Evolutionary conservation across 2,888 invertebrate genomes (phyloP).

Genomic region (Zaprionus lineosus): DNA sequence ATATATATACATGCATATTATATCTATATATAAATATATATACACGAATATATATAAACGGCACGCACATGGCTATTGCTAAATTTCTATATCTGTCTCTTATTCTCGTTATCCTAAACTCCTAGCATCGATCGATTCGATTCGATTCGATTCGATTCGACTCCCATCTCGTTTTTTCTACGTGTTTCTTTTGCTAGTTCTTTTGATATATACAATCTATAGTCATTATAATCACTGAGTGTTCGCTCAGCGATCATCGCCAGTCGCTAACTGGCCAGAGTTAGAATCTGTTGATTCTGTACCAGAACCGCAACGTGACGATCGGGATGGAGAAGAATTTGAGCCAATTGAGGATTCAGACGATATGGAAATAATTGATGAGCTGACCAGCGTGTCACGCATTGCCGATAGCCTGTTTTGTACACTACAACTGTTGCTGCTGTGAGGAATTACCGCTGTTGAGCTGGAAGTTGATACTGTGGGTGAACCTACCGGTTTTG

Average conservation of each 20-base stretch:
- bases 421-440: constrained; percentile 20
- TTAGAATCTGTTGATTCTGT: constrained; percentile 36
- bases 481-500: constrained; percentile 46
- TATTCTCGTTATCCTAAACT: not conserved
- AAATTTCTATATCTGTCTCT: constrained; percentile 11
- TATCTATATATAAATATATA: not conserved
- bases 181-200: too few species aligned
- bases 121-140: too few species aligned
- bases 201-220: too few species aligned
- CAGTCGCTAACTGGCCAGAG: constrained; percentile 4
- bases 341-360: constrained; percentile 79
- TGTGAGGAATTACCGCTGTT: constrained; percentile 30
- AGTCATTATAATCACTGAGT: too few species aligned
- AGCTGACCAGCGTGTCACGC: constrained; percentile 65
- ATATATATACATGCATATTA: not conserved
- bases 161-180: too few species aligned
- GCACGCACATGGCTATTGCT: constrained; percentile 9
- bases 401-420: constrained; percentile 50
- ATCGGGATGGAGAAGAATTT: constrained; percentile 57
- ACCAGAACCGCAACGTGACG: constrained; percentile 47
- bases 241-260: constrained; percentile 43
- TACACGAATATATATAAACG: not conserved
- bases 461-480: constrained; percentile 51
- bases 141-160: not conserved
- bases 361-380: constrained; percentile 81